phyloP scores from a whole-genome alignment of 2,888 invertebrate genomes.

The Ormyrus thymus region DNA sequence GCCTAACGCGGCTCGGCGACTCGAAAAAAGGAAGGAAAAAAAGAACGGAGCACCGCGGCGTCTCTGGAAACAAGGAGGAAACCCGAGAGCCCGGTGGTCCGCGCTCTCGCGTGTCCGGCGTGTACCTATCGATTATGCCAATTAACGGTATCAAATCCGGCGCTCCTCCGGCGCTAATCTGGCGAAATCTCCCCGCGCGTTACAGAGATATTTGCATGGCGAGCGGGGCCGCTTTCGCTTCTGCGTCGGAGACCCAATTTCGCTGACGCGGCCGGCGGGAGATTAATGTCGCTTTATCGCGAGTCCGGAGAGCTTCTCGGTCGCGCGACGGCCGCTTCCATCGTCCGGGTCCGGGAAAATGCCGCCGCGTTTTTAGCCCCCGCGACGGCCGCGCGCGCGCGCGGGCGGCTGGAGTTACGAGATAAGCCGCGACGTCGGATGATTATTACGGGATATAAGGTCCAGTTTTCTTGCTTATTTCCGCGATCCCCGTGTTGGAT shows the following conservation, averaged over 20 bases:
- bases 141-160: constrained; percentile 15
- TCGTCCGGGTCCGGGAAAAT: no score
- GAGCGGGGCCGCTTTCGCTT: constrained; percentile 2
- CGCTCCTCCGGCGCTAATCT: neutral
- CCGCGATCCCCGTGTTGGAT: no score
- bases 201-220: neutral
- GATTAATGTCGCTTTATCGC: no score
- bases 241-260: neutral
- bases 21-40: neutral
- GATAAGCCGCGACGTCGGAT: no score
- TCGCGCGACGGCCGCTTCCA: no score
- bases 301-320: no score
- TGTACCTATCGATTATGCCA: constrained; percentile 19
- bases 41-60: neutral
- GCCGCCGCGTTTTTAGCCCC: no score
- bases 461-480: no score
- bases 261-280: no score
- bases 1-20: neutral
- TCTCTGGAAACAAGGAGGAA: neutral
- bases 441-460: no score
- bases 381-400: no score
- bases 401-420: no score
- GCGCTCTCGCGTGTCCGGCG: neutral
- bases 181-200: neutral
- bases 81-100: constrained; percentile 17